These are phyloP conservation scores for Octomys mimax DNA, from an alignment of 2,797 vertebrate genomes.

Conservation along the genomic window DNA sequence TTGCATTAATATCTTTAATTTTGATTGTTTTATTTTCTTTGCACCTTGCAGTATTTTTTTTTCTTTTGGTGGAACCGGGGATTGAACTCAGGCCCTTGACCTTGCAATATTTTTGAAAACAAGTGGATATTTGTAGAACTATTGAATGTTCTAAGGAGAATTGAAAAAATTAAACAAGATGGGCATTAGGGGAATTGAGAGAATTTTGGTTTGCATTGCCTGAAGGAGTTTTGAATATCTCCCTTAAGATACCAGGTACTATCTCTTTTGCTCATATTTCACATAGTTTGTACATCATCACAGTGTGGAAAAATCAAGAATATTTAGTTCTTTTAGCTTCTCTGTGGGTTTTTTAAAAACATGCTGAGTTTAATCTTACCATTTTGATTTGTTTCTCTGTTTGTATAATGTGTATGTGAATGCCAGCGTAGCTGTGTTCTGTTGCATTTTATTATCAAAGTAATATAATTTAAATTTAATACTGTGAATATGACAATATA, in stretches of 20 bases:
- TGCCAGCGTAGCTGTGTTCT: not conserved
- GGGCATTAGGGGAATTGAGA: not conserved
- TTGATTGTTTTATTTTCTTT: too few species aligned
- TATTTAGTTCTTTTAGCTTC: not conserved
- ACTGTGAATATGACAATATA: not conserved
- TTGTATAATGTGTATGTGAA: not conserved
- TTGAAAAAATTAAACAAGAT: not conserved
- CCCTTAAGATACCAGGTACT: not conserved
- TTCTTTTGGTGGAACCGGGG: too few species aligned
- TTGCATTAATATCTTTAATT: too few species aligned
- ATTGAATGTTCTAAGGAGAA: not conserved
- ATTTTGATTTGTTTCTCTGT: conserved; percentile 23
- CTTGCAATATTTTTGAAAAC: not conserved
- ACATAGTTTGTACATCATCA: not conserved
- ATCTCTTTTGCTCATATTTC: not conserved
- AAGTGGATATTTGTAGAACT: not conserved
- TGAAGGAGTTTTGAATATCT: not conserved
- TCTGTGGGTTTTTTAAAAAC: not conserved
- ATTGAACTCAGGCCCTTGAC: too few species aligned
- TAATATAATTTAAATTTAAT: conserved; percentile 14
- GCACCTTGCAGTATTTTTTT: not conserved
- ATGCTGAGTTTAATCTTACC: not conserved
- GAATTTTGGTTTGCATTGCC: conserved; percentile 28
- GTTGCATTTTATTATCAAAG: conserved; percentile 21
- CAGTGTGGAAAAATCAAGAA: not conserved